A percentile compares a stretch with the other conserved stretches of the same genome.
These are phyloP conservation scores for Prostheceraeus crozeri DNA, from an alignment of 2,888 invertebrate genomes.

Conservation along the genomic window DNA sequence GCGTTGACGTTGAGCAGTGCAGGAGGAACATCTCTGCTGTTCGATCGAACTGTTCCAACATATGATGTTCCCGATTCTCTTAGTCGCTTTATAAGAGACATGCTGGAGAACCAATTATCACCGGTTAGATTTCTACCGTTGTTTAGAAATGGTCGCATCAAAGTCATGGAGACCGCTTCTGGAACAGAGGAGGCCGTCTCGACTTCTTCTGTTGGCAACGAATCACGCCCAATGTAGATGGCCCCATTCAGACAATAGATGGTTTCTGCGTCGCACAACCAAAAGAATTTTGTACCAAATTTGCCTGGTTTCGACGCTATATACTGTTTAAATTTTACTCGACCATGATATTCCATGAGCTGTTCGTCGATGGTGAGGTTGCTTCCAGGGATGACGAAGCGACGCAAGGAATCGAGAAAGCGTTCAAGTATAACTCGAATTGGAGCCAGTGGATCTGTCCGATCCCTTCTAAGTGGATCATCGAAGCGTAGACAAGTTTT, in stretches of 20 bases:
- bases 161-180: conserved; percentile 5
- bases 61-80: not conserved
- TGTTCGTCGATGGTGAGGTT: conserved; percentile 27
- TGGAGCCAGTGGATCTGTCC: conserved; percentile 16
- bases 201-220: not conserved
- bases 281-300: conserved; percentile 21
- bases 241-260: conserved; percentile 23
- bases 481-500: no score
- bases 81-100: conserved; percentile 5
- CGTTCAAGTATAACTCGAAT: conserved; percentile 10
- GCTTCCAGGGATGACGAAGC: not conserved
- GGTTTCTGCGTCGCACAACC: conserved; percentile 18
- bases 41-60: conserved; percentile 4
- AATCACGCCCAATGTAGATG: not conserved
- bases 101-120: not conserved
- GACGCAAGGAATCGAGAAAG: not conserved
- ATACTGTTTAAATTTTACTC: conserved; percentile 20
- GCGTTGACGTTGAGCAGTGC: no score
- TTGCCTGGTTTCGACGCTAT: conserved; percentile 27
- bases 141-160: conserved; percentile 5
- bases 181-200: not conserved
- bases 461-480: no score
- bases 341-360: conserved; percentile 14
- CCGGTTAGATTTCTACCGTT: conserved; percentile 2
- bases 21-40: not conserved